These are phyloP conservation scores for Heliothis peltigera DNA, from an alignment of 2,888 invertebrate species.

Conservation along the genomic window DNA sequence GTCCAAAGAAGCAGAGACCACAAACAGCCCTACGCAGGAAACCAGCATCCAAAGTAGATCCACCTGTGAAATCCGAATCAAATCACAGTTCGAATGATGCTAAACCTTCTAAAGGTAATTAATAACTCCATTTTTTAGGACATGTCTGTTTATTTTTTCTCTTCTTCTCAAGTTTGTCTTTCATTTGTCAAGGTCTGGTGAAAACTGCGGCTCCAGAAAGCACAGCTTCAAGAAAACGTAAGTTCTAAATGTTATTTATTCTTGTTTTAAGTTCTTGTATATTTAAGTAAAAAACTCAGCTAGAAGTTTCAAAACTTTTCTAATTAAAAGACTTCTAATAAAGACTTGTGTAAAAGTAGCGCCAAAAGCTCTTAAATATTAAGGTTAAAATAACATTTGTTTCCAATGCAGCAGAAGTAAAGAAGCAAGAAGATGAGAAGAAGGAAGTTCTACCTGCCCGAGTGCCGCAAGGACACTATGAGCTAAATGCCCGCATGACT, in stretches of 20 bases:
- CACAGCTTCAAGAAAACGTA: constrained; percentile 32
- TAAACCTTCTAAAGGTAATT: constrained; percentile 36
- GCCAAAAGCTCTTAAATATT: too few relatives aligned
- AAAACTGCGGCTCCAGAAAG: constrained; percentile 7
- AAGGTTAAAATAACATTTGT: neutral
- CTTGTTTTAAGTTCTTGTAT: neutral
- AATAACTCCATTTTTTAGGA: neutral
- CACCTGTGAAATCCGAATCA: constrained; percentile 15
- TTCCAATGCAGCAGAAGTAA: constrained; percentile 24
- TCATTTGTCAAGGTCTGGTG: constrained; percentile 7
- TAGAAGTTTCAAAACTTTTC: too few relatives aligned
- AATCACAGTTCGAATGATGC: constrained; percentile 15
- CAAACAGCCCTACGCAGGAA: constrained; percentile 19
- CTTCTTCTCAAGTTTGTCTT: neutral
- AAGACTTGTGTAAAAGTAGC: too few relatives aligned
- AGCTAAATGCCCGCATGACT: constrained; percentile 69
- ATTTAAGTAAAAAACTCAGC: too few relatives aligned
- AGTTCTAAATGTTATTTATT: constrained; percentile 4
- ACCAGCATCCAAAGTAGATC: neutral
- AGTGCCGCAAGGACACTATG: constrained; percentile 49
- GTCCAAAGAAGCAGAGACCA: constrained; percentile 32
- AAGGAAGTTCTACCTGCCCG: neutral
- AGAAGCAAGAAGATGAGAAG: constrained; percentile 40
- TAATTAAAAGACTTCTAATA: too few relatives aligned
- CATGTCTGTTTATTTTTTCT: neutral